Base-by-base conservation (phyloP, 2,113 vertebrate genomes). In the Ursus arctos region DNA sequence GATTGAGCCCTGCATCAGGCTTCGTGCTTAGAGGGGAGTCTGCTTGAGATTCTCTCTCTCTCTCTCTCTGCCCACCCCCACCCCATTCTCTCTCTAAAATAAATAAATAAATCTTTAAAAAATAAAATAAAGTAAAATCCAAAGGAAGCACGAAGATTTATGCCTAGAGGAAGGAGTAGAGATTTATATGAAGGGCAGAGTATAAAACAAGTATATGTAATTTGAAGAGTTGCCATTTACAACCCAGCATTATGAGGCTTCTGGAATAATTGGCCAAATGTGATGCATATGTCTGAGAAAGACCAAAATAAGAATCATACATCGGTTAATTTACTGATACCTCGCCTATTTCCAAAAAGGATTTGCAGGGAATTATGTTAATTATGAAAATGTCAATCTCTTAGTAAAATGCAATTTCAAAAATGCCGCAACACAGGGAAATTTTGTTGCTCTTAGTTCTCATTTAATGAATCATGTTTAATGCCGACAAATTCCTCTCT, bases 361-460 rank as follows among this genome's bases (percentile, higher is more conserved):
- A 95, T 71, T 96, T 93, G 57, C 16, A 91, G 51, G 57, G 51
- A 81, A 96, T 97, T 88, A 91, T 55, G 31, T 91, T 95, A 55
- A 88, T 96, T 80, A 91, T 40, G 51, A 88, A 94, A 80, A 67
- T 71, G 82, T 85, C 89, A 88, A 22, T 84, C 86, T 84, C 51
- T 81, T 87, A 71, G 28, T 96, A 83, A 88, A 95, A 47, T 81
- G 19, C 55, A 76, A 40, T 69, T 71, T 93, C 31, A 24, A 63
- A 61, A 91, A 93, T 93, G 81, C 55, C 33, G 22, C 53, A 95
- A 71, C 13, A 83, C 71, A 80, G 47, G 80, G n/a, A 53, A 63
- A 57, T 36, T 49, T 61, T n/a, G 7, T 81, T 87, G 63, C 43
- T 91, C 71, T 93, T 91, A 40, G 77, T 72, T 91, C 21, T 16